Evolutionary conservation across 2,797 vertebrate genomes (phyloP).

Genomic region (Cynodonichthys magdalenae): DNA sequence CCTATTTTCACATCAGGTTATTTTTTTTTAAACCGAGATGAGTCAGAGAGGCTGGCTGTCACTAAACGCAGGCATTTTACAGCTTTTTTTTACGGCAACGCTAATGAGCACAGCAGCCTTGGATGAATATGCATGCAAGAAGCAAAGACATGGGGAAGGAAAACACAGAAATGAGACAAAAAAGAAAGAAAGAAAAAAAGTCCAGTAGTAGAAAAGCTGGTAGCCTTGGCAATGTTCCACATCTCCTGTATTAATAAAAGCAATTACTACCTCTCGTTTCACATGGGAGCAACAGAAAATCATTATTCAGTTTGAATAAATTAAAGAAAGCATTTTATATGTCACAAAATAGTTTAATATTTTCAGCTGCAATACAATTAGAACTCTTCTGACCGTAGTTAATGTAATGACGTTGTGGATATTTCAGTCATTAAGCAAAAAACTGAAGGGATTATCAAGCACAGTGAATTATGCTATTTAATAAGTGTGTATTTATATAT

Average conservation of each 20-base stretch:
- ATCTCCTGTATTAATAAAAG: neutral
- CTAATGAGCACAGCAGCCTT: conserved; percentile 39
- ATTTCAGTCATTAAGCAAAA: neutral
- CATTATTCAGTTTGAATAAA: conserved; percentile 12
- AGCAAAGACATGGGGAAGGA: conserved; percentile 21
- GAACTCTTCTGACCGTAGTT: neutral
- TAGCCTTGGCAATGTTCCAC: conserved; percentile 1
- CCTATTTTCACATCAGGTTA: conserved; percentile 42
- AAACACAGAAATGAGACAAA: neutral
- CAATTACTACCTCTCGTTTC: neutral
- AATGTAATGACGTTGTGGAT: neutral
- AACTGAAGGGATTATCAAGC: neutral
- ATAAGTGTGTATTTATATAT: neutral
- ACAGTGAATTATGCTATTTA: neutral
- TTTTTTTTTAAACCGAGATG: conserved; percentile 55
- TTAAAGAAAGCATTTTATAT: conserved; percentile 3
- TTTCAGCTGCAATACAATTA: conserved; percentile 13
- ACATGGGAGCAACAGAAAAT: neutral
- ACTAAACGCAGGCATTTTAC: conserved; percentile 37
- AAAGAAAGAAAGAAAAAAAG: neutral
- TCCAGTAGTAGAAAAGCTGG: neutral
- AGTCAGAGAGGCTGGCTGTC: conserved; percentile 51
- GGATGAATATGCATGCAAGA: conserved; percentile 27
- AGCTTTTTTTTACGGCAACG: conserved; percentile 23
- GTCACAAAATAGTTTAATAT: conserved; percentile 1